These are phyloP conservation scores for Lasioglossum pauxillum DNA, from an alignment of 2,888 invertebrate genomes.

Conservation along the genomic window DNA sequence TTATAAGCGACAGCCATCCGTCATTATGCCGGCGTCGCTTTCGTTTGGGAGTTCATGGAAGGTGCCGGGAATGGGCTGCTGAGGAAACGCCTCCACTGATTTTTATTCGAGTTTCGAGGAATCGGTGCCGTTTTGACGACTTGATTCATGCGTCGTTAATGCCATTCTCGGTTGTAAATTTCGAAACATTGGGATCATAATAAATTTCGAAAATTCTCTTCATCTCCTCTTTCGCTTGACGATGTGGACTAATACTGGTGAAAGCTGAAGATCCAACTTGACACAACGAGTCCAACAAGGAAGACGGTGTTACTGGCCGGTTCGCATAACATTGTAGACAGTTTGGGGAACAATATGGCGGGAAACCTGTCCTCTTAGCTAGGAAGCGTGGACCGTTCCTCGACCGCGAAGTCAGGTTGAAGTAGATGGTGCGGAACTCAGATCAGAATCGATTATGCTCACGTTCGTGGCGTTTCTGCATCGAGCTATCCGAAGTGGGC, in stretches of 20 bases:
- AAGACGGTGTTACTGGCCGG: not conserved
- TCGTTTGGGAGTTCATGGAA: slow-evolving; percentile 42
- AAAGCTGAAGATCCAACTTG: not conserved
- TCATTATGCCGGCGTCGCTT: slow-evolving; percentile 72
- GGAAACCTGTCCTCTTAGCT: slow-evolving; percentile 20
- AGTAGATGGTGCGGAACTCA: slow-evolving; percentile 50
- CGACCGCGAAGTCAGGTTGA: slow-evolving; percentile 46
- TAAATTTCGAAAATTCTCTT: no score
- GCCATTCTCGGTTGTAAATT: not conserved
- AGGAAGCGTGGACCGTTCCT: slow-evolving; percentile 6
- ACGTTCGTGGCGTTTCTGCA: slow-evolving; percentile 45
- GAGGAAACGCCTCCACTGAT: not conserved
- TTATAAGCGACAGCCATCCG: slow-evolving; percentile 78
- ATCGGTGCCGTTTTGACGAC: not conserved
- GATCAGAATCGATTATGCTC: slow-evolving; percentile 61
- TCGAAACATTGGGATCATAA: not conserved
- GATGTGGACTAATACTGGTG: not conserved
- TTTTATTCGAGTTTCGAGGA: not conserved
- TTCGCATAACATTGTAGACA: not conserved
- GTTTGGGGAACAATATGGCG: not conserved
- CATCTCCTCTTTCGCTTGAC: no score
- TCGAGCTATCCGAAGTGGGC: slow-evolving; percentile 23
- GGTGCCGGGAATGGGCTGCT: not conserved
- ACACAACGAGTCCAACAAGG: not conserved
- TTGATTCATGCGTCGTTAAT: not conserved